These are phyloP conservation scores for Paratrypauchen microcephalus DNA, from an alignment of 2,797 vertebrate genomes.

Conservation along the genomic window DNA sequence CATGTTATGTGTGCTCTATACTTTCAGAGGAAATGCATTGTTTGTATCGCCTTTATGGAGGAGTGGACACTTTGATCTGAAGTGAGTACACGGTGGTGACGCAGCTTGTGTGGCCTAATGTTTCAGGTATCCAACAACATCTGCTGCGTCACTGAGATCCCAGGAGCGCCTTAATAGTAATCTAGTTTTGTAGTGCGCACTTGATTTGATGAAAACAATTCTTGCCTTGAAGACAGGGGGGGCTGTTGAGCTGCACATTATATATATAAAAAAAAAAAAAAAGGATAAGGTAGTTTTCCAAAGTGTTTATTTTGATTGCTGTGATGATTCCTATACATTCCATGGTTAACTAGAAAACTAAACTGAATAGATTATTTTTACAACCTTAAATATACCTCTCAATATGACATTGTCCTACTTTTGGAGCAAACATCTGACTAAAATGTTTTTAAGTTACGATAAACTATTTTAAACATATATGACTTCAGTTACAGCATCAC, in stretches of 20 bases:
- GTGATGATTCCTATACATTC: background rate
- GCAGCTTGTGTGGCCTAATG: conserved; percentile 42
- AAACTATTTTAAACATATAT: background rate
- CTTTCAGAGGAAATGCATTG: conserved; percentile 1
- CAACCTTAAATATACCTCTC: background rate
- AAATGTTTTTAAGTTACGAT: background rate
- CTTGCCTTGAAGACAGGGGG: conserved; percentile 44
- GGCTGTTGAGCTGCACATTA: conserved; percentile 42
- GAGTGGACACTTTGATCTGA: conserved; percentile 19
- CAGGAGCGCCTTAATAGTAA: conserved; percentile 48
- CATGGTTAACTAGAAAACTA: background rate
- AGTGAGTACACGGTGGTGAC: conserved; percentile 34
- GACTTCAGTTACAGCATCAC: background rate
- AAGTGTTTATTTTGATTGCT: background rate
- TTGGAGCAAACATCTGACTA: background rate
- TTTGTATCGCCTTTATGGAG: conserved; percentile 9
- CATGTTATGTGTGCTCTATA: background rate
- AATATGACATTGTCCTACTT: background rate
- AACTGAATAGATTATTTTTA: background rate
- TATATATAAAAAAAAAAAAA: background rate
- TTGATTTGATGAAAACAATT: conserved; percentile 69
- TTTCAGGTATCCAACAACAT: conserved; percentile 42
- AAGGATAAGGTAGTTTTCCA: background rate
- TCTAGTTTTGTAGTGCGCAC: conserved; percentile 67
- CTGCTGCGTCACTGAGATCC: conserved; percentile 62